Base-by-base conservation (phyloP, 2,113 vertebrate species). In the Pluvianellus socialis region DNA sequence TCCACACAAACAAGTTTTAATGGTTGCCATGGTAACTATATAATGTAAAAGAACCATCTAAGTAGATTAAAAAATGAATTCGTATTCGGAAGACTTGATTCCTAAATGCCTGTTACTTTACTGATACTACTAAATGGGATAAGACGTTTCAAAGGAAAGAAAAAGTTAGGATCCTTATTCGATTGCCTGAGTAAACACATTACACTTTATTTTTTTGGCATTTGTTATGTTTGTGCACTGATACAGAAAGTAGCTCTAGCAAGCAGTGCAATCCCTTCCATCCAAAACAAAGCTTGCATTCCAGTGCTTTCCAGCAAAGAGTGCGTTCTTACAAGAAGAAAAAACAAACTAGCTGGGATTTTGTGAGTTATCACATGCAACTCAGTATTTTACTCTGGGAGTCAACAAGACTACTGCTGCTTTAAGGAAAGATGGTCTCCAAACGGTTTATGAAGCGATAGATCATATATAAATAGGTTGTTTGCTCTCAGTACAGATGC, bases 381-480 rank as follows among this genome's bases (percentile, higher is more conserved):
- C 38, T 87, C 33, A 2, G 44, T 79, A 88, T 92, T 96, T 96
- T 93, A 91, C 70, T 75, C 71, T 73, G 86, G n/a, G 88, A 92
- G 58, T 81, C 22, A 44, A 97, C 87, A 90, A 77, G 92, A 73
- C 63, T 92, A 79, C 98, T 97, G 98, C 96, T 97, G 92, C 98
- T 99, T 98, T 98, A 98, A 98, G 98, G 97, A 98, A 96, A 79
- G 94, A 98, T 88, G 91, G 95, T 97, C 95, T 98, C 92, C 84
- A 94, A 98, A 94, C 19, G 61, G 94, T 97, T 98, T 98, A 96
- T 96, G 97, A 98, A 98, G 98, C 98, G 96, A 99, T 99, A 99
- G 98, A 99, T 99, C 98, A 99, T 98, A 98, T 98, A 98, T 98
- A 99, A 99, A 98, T 98, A 98, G 98, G 98, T 98, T 99, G 98